Base-by-base conservation (phyloP, 2,888 invertebrate genomes). In the Parasteatoda lunata region DNA sequence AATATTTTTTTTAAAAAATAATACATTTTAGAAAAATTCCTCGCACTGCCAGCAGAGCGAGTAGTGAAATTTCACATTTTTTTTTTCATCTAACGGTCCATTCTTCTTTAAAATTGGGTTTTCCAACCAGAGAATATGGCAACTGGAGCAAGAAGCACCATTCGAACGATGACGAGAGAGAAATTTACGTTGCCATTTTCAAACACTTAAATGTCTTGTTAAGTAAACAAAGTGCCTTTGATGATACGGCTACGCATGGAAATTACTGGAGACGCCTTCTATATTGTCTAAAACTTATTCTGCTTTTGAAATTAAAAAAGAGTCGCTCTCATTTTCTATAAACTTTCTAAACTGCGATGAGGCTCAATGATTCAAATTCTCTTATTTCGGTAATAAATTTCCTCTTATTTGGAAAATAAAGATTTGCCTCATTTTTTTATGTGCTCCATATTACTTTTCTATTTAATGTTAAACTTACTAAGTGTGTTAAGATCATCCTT, bases 31-130 rank as follows among this genome's bases (percentile, higher is more conserved):
- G 3, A 59, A 13, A 59, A 13, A 4, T 59, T 59, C 13, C 11
- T 4, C 59, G 59, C 59, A 8, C 59, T 8, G 4, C 7, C 8
- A n/a, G 59, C n/a, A n/a, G n/a, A 59, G 59, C 59, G 59, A n/a
- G 8, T 9, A 59, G n/a, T 9, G n/a, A 59, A 30, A 59, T 13
- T 59, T 9, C 59, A 59, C 59, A 59, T 59, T 59, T 59, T 7
- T 59, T 71, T 79, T 79, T 64, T 71, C 79, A 30, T 64, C 66
- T 72, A 80, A 80, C 80, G 72, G 80, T 45, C 76, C 83, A 84
- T 84, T 84, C 71, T 84, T 84, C 77, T 52, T 13, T 66, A 65
- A 84, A 84, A 84, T 70, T 84, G 72, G 83, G 83, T 84, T 84
- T 77, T 71, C 66, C 66, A 51, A 79, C 15, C 70, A 70, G 59